Base-by-base conservation (phyloP, 2,888 invertebrate genomes). In the Heliothis peltigera region DNA sequence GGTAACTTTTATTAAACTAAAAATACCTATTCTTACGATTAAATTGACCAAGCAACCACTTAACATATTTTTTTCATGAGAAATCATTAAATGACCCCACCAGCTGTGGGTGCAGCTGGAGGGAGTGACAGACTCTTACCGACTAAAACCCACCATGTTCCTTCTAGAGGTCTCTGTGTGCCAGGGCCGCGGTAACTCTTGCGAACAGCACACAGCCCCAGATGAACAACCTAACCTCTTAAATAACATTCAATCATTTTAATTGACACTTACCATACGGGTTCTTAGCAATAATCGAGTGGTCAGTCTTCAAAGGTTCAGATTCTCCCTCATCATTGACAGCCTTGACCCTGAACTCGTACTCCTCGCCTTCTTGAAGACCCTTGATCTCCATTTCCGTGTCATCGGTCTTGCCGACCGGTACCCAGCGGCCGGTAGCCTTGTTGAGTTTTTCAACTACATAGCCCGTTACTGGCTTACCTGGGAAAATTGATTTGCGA, bases 311-410 rank as follows among this genome's bases (percentile, higher is more conserved):
- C 74, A 99, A 91, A 7, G 99, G 99, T 84, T 99, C 98, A 0
- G 98, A 98, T 90, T 98, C 98, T 18, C 98, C 98, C 89, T 99
- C 99, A 76, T 99, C 99, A 84, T 99, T 99, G 70, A 99, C 96
- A 8, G 99, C 99, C 88, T 97, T 97, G 15, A 99, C 98, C 77
- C 99, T 96, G 95, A 99, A 99, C 92, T 98, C 98, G 89, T 99
- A 99, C 86, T 99, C 98, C 84, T 95, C 95, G 18, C 95, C 98
- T 89, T 99, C 99, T 87, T 98, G 98, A 54, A 99, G 95, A 28
- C 98, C 98, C 89, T 94, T 94, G 83, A 94, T 87, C 80, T 98
- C 98, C 96, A 98, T 96, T 92, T 98, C 98, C 51, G 97, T 98
- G 91, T 97, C 99, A 88, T 96, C 96, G 0, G 98, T 97, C 79